A percentile compares a stretch with the other conserved stretches of the same genome.
Evolutionary conservation across 1,140 invertebrate genomes (phyloP).

Genomic region (Notospermus geniculatus): DNA sequence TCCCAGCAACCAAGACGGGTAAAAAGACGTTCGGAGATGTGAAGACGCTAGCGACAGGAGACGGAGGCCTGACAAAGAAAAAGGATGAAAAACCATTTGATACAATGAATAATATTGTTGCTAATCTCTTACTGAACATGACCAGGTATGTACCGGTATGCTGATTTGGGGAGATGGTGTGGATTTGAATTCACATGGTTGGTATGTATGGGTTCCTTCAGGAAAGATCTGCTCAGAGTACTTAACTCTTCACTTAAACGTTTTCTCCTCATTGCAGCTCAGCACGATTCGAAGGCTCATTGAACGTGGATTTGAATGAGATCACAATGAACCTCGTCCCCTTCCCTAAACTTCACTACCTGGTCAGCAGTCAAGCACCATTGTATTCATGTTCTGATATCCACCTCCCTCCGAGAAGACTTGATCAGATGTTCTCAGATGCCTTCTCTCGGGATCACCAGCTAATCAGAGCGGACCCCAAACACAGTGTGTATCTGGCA

Average conservation of each 20-base stretch:
- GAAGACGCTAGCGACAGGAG: conserved; percentile 33
- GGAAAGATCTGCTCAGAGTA: no score
- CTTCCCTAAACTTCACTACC: conserved; percentile 56
- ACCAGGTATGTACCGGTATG: conserved; percentile 56
- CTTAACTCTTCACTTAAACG: neutral
- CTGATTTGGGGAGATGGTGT: no score
- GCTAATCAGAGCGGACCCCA: conserved; percentile 50
- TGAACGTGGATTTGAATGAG: conserved; percentile 59
- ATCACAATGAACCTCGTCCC: conserved; percentile 59
- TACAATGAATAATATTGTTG: conserved; percentile 58
- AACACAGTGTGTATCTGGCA: conserved; percentile 53
- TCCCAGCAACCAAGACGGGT: conserved; percentile 40
- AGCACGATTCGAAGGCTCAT: conserved; percentile 49
- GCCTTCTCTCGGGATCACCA: conserved; percentile 54
- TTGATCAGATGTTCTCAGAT: conserved; percentile 58
- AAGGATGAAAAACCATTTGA: conserved; percentile 55
- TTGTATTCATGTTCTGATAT: conserved; percentile 48
- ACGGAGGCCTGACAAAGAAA: conserved; percentile 34
- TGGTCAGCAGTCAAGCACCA: conserved; percentile 54
- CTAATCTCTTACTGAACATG: conserved; percentile 57
- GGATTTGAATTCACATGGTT: no score
- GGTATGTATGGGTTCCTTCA: no score
- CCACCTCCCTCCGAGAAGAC: conserved; percentile 41
- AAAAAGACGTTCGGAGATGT: conserved; percentile 39
- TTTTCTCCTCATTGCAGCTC: conserved; percentile 32